Base-by-base conservation (phyloP, 2,113 vertebrate genomes). In the Pseudorhombus dupliciocellatus region DNA sequence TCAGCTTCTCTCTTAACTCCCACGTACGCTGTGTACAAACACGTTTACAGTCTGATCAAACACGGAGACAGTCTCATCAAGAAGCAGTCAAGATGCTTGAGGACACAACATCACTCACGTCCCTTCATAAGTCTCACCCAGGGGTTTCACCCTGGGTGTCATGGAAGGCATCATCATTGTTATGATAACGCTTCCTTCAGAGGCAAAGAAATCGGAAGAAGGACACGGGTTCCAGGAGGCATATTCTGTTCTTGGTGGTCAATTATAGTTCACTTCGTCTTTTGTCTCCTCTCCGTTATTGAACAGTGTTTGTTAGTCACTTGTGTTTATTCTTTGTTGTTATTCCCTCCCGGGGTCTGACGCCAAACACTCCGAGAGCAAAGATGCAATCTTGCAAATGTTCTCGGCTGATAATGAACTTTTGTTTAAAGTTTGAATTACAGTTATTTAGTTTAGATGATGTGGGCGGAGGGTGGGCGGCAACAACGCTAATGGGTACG, bases 1-100 rank as follows among this genome's bases (percentile, higher is more conserved):
- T 26, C 50, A 40, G 30, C 8, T 31, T 46, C 70, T 73, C 55
- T 51, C 68, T 53, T 46, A 20, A 63, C 42, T 51, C 14, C 18
- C 20, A 61, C 48, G 55, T 44, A n/a, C 56, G 55, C 50, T 53
- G 51, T 16, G 21, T 56, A 40, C 48, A 51, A 52, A 63, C 57
- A 52, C 20, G 31, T 44, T 75, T 12, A 60, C 21, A 75, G 28
- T 50, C 58, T 48, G 42, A 58, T 63, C 62, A 63, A 71, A 73
- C 52, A 21, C 1, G 1, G 22, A 46, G 7, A 53, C 1, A 0
- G 46, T 51, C 48, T 64, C 56, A 75, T 60, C 60, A 56, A 25
- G 40, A 28, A 58, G 28, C 50, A 70, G n/a, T n/a, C 44, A 63
- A 31, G 51, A 15, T 37, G 34, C 34, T 37, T 3, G 60, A 61